Base-by-base conservation (phyloP, 2,113 vertebrate species). In the Sakesphorus luctuosus region DNA sequence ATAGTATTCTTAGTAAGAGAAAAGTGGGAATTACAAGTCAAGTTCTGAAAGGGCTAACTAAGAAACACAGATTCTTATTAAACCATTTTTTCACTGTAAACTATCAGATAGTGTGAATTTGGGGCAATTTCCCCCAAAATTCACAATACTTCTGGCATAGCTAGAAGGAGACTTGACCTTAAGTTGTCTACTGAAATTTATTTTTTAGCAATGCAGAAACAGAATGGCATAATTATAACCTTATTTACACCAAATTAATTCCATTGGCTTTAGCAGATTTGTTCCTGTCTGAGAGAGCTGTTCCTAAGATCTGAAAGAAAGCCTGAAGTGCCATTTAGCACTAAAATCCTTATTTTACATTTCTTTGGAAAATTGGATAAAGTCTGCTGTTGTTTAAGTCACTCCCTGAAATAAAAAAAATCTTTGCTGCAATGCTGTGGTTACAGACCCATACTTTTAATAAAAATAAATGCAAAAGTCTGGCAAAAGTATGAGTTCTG, bases 211-310 rank as follows among this genome's bases (percentile, higher is more conserved):
- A 86, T 28, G 35, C 52, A 86, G 63, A 80, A 90, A 85, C 46
- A 91, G 78, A 93, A 90, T 84, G 28, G 55, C 18, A n/a, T 49
- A 87, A 85, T 93, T 96, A 93, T 83, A 93, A 91, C 71, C 85
- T 92, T 91, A 90, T 92, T 93, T 91, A 90, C 72, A 93, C 28
- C 52, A 84, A 88, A 90, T 78, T 93, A 94, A 96, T 86, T 95
- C 79, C 67, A 68, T 31, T 94, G 9, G 65, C 79, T 93, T 88
- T 80, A 75, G 52, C 18, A 93, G 81, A 90, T 90, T 88, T 90
- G 52, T n/a, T 92, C 24, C 75, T 91, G 78, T 71, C 63, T 90
- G 82, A 90, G 63, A 90, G 68, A 90, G 44, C 46, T 65, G 56
- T 52, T 96, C 79, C 67, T 40, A 46, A 71, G 50, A 90, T 86